These are phyloP conservation scores for Scolopax mira DNA, from an alignment of 2,113 vertebrate species.

Conservation along the genomic window DNA sequence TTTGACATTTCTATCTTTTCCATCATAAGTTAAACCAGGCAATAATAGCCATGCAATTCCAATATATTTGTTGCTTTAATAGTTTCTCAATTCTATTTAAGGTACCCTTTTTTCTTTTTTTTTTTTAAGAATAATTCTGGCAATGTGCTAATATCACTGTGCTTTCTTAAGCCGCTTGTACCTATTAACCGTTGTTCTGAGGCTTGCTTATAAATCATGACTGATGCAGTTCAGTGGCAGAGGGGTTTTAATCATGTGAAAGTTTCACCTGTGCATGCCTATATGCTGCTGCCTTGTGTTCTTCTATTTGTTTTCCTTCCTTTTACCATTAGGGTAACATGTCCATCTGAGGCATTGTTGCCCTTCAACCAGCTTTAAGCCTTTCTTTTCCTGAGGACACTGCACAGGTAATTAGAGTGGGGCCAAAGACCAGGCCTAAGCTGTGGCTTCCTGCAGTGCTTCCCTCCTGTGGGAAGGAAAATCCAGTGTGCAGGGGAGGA, in stretches of 20 bases:
- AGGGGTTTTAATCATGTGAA: not conserved
- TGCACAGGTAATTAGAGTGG: not conserved
- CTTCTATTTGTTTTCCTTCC: not conserved
- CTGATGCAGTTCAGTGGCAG: not conserved
- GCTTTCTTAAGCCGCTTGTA: not conserved
- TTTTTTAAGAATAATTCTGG: not conserved
- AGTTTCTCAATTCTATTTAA: not conserved
- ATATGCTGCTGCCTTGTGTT: not conserved
- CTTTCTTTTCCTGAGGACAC: not conserved
- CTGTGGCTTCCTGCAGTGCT: too few species aligned
- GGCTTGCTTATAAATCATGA: not conserved
- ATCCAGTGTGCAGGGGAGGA: not conserved
- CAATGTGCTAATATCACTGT: not conserved
- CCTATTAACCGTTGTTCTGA: not conserved
- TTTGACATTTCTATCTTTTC: not conserved
- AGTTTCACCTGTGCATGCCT: not conserved
- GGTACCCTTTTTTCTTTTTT: too few species aligned
- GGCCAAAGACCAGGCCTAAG: accelerated
- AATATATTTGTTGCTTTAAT: not conserved
- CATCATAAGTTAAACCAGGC: not conserved
- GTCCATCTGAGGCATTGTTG: accelerated
- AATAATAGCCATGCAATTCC: not conserved
- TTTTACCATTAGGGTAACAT: accelerated
- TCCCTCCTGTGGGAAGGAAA: not conserved
- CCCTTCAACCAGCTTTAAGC: not conserved